phyloP scores from a whole-genome alignment of 2,113 vertebrate genomes.

The Carassius carassius region DNA sequence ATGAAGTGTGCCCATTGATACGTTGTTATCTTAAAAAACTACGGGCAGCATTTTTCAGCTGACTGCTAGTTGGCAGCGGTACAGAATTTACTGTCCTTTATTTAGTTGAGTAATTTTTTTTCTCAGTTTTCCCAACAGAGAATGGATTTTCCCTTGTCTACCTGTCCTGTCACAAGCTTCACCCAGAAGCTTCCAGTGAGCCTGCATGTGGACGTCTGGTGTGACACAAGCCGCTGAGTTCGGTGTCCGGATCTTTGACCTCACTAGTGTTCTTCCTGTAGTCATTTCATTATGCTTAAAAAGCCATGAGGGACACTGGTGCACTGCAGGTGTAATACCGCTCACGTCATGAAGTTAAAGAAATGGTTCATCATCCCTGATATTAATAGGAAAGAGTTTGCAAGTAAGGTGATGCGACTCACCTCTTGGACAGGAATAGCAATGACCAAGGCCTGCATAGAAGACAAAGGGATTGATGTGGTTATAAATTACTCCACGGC shows the following conservation, averaged over 20 bases:
- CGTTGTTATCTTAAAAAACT: constrained; percentile 4
- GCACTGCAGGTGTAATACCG: constrained; percentile 68
- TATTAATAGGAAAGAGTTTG: constrained; percentile 77
- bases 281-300: constrained; percentile 55
- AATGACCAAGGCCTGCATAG: constrained; percentile 77
- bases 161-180: background rate
- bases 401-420: constrained; percentile 75
- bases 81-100: constrained; percentile 20
- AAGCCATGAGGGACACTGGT: constrained; percentile 70
- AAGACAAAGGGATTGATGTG: constrained; percentile 79
- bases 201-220: background rate
- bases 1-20: background rate
- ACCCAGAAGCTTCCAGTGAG: background rate
- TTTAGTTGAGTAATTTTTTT: background rate
- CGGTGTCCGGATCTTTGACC: constrained; percentile 20
- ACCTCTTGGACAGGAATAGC: constrained; percentile 79
- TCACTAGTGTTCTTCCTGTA: constrained; percentile 33
- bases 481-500: constrained; percentile 81
- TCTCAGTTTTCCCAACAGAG: background rate
- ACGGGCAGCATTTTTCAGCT: constrained; percentile 7
- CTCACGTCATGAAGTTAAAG: constrained; percentile 72
- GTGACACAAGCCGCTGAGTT: background rate
- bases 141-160: background rate
- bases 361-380: constrained; percentile 74
- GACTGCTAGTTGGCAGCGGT: constrained; percentile 24